Conservation (phyloP, 2,113 vertebrate genomes). For the Irena cyanogastra region DNA sequence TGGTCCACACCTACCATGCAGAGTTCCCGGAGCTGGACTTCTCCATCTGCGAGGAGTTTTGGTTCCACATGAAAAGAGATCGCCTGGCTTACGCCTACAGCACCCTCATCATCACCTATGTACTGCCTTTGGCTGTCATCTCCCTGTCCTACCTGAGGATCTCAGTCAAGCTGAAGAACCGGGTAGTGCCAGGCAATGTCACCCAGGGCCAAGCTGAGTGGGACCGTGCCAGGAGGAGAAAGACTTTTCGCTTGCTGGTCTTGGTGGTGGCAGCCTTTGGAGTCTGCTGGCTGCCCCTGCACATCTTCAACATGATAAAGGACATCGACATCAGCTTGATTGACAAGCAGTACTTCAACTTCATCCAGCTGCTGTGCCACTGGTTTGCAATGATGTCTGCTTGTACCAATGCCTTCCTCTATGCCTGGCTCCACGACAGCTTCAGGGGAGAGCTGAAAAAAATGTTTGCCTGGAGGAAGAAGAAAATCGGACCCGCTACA, state of each 20-base stretch:
- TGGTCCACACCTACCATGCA: slow-evolving; percentile 75
- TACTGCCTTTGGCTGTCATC: slow-evolving; percentile 71
- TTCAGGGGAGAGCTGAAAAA: slow-evolving; percentile 80
- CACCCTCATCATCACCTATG: slow-evolving; percentile 73
- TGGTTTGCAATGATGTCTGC: slow-evolving; percentile 84
- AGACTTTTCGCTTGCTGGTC: slow-evolving; percentile 81
- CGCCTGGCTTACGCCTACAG: slow-evolving; percentile 75
- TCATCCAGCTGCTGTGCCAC: slow-evolving; percentile 82
- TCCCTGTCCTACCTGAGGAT: slow-evolving; percentile 76
- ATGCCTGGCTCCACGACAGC: slow-evolving; percentile 85
- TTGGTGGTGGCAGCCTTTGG: slow-evolving; percentile 76
- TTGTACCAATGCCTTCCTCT: slow-evolving; percentile 80
- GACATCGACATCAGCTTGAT: slow-evolving; percentile 79
- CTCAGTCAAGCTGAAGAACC: slow-evolving; percentile 78
- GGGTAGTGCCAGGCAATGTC: slow-evolving; percentile 76
- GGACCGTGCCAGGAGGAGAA: slow-evolving; percentile 72
- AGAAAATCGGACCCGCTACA: slow-evolving; percentile 68
- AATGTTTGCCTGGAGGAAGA: slow-evolving; percentile 75
- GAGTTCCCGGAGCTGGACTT: slow-evolving; percentile 81
- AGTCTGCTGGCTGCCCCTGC: slow-evolving; percentile 76
- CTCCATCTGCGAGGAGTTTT: slow-evolving; percentile 89
- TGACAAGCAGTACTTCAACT: slow-evolving; percentile 79
- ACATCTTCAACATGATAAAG: slow-evolving; percentile 79
- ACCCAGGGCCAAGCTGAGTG: slow-evolving; percentile 69
- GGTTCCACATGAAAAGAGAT: slow-evolving; percentile 75